A percentile compares a stretch with the other conserved stretches of the same genome.
Conservation (phyloP, 2,113 vertebrate species). For the Uria lomvia region DNA sequence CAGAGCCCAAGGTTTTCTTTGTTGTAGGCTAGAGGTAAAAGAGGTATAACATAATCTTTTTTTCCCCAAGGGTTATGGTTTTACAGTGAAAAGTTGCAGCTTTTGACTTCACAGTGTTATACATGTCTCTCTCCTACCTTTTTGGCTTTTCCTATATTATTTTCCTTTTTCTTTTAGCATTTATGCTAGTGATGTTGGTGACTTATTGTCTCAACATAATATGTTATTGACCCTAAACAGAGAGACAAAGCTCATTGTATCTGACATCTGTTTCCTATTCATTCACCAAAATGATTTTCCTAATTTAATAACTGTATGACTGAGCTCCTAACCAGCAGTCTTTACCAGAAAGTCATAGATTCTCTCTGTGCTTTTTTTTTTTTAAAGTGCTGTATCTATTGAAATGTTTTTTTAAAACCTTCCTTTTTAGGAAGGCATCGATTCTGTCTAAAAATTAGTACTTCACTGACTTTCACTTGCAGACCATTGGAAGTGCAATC, state of each 20-base stretch:
- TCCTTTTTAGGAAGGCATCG: background rate
- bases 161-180: background rate
- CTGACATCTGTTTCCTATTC: background rate
- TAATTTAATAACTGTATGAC: background rate
- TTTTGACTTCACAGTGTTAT: background rate
- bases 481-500: background rate
- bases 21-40: background rate
- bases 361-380: background rate
- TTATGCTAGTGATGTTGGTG: background rate
- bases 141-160: background rate
- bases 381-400: background rate
- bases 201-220: background rate
- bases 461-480: background rate
- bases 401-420: background rate
- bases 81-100: background rate
- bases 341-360: background rate
- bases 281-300: background rate
- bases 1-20: background rate
- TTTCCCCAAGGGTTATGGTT: background rate
- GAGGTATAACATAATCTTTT: background rate
- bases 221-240: background rate
- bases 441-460: background rate
- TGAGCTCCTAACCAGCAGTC: background rate
- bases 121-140: fast-evolving
- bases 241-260: background rate